Evolutionary conservation across 2,888 invertebrate genomes (phyloP).

Genomic region (Alcis repandata): DNA sequence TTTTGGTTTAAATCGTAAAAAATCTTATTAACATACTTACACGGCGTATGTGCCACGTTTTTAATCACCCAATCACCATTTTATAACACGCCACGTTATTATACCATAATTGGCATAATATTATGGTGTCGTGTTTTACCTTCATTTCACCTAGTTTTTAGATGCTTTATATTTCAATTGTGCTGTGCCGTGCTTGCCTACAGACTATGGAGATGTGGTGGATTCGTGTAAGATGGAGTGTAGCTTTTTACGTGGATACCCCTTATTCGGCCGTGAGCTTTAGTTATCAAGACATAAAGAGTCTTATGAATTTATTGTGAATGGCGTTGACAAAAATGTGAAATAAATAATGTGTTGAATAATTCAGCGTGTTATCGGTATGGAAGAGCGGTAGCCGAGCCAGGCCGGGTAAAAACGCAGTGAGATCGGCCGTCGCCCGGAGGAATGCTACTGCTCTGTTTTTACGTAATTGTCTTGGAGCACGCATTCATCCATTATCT

Average conservation of each 20-base stretch:
- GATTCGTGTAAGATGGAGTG: slow-evolving; percentile 65
- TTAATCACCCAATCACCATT: slow-evolving; percentile 25
- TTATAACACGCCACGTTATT: slow-evolving; percentile 26
- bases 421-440: slow-evolving; percentile 67
- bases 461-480: slow-evolving; percentile 84
- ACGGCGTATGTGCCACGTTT: slow-evolving; percentile 17
- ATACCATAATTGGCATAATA: slow-evolving; percentile 23
- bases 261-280: slow-evolving; percentile 81
- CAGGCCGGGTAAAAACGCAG: slow-evolving; percentile 67
- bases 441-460: slow-evolving; percentile 80
- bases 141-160: slow-evolving; percentile 11
- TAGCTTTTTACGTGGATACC: slow-evolving; percentile 64
- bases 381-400: slow-evolving; percentile 71
- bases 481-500: slow-evolving; percentile 86
- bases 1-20: neutral
- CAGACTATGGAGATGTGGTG: slow-evolving; percentile 58
- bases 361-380: slow-evolving; percentile 86
- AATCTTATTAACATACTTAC: neutral
- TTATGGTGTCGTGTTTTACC: slow-evolving; percentile 15
- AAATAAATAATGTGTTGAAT: slow-evolving; percentile 85
- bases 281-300: slow-evolving; percentile 86
- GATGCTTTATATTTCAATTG: slow-evolving; percentile 51
- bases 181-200: slow-evolving; percentile 50
- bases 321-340: slow-evolving; percentile 86
- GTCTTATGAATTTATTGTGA: slow-evolving; percentile 83